phyloP scores from a whole-genome alignment of 2,888 invertebrate species.

The Macropis europaea region DNA sequence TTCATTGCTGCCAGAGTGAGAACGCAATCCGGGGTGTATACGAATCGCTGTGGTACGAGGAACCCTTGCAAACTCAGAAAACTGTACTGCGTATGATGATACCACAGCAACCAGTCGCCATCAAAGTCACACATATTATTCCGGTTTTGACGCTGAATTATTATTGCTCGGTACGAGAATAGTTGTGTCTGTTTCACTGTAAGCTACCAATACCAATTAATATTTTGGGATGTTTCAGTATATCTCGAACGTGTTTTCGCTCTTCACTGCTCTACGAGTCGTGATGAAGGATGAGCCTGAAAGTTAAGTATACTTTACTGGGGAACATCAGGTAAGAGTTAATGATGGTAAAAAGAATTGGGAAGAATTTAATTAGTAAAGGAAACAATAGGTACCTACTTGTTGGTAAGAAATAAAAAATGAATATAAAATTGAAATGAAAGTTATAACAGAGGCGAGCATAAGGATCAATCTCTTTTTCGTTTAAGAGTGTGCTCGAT shows the following conservation, averaged over 20 bases:
- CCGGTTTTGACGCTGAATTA: conserved; percentile 51
- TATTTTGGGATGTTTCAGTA: conserved; percentile 38
- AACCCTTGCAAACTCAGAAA: conserved; percentile 17
- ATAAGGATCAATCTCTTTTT: no score
- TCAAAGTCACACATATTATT: conserved; percentile 47
- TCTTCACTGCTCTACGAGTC: conserved; percentile 54
- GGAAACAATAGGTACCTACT: no score
- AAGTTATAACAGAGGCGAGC: no score
- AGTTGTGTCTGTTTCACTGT: no score
- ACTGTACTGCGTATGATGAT: not conserved
- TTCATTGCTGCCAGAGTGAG: conserved; percentile 26
- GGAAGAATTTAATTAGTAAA: no score
- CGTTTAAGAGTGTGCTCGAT: no score
- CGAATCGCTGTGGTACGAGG: conserved; percentile 29
- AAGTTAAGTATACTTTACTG: no score
- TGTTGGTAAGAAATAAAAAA: no score
- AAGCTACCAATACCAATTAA: no score
- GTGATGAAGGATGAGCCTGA: not conserved
- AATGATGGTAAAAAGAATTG: no score
- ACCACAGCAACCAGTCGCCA: conserved; percentile 46
- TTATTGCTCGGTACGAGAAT: conserved; percentile 39
- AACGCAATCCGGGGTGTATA: conserved; percentile 5
- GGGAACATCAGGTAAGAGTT: no score
- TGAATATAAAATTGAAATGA: no score
- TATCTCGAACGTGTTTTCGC: conserved; percentile 53